A percentile compares a stretch with the other conserved stretches of the same genome.
Evolutionary conservation across 1,140 invertebrate genomes (phyloP).

Genomic region (Apocrypta bakeri): DNA sequence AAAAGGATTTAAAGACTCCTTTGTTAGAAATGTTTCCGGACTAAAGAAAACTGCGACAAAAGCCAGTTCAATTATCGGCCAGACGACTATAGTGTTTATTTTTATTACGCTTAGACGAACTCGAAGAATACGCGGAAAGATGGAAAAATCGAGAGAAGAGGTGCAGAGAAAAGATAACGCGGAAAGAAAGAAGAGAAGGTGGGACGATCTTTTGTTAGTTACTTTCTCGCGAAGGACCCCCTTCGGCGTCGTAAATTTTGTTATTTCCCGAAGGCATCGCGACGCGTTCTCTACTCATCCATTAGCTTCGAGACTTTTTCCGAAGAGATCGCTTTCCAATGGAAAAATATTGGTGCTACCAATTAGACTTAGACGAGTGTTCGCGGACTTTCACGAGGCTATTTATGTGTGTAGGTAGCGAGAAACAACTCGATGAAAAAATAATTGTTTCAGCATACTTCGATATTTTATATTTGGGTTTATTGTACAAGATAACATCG

Average conservation of each 20-base stretch:
- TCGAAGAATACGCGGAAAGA: neutral
- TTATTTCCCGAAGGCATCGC: slow-evolving; percentile 53
- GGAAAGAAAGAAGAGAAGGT: slow-evolving; percentile 5
- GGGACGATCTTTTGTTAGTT: neutral
- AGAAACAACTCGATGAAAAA: too few species aligned
- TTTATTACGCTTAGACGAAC: slow-evolving; percentile 20
- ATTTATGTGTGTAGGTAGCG: too few species aligned
- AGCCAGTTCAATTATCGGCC: neutral
- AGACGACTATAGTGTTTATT: slow-evolving; percentile 8
- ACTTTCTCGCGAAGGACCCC: neutral
- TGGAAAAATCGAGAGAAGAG: slow-evolving; percentile 29
- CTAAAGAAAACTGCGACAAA: neutral
- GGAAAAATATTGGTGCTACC: slow-evolving; percentile 66
- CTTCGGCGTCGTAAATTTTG: slow-evolving; percentile 57
- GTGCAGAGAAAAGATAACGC: neutral
- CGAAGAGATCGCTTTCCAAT: slow-evolving; percentile 61
- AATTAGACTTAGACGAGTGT: slow-evolving; percentile 59
- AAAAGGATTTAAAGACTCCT: neutral
- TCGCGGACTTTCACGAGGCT: too few species aligned
- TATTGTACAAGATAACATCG: too few species aligned
- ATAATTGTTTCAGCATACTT: too few species aligned
- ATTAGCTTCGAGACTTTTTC: slow-evolving; percentile 52
- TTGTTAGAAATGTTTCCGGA: neutral
- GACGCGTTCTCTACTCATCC: slow-evolving; percentile 14
- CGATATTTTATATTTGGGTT: too few species aligned